A percentile compares a stretch with the other conserved stretches of the same genome.
These are phyloP conservation scores for Diabrotica undecimpunctata DNA, from an alignment of 1,140 invertebrate genomes.

Conservation along the genomic window DNA sequence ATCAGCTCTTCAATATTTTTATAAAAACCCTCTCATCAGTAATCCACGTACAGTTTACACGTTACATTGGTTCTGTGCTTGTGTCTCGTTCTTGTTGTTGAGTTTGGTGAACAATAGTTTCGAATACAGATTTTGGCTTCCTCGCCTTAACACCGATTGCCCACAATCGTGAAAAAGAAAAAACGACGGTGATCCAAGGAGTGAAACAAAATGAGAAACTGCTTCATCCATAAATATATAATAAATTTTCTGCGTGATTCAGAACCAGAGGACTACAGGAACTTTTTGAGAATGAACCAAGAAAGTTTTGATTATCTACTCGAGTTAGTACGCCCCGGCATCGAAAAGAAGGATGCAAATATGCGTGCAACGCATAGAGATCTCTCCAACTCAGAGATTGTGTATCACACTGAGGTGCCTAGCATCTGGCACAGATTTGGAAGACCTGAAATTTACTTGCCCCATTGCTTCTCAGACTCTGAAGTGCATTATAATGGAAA, in stretches of 20 bases:
- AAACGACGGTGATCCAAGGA: conserved; percentile 13
- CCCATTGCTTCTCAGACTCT: conserved; percentile 7
- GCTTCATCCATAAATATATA: conserved; percentile 13
- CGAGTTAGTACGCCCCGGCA: neutral
- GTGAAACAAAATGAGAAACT: conserved; percentile 13
- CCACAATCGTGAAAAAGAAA: conserved; percentile 1
- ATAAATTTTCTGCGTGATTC: conserved; percentile 6
- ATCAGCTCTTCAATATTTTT: too few relatives aligned
- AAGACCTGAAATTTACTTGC: too few relatives aligned
- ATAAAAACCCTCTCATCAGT: too few relatives aligned
- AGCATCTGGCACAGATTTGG: conserved; percentile 31
- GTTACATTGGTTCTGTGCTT: too few relatives aligned
- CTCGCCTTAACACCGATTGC: neutral
- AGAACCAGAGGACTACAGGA: conserved; percentile 26
- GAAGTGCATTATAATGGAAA: conserved; percentile 9
- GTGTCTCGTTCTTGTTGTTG: too few relatives aligned
- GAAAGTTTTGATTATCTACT: neutral
- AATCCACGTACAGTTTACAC: too few relatives aligned
- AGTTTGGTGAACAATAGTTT: neutral
- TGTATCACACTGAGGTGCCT: conserved; percentile 33
- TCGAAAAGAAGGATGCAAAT: too few relatives aligned
- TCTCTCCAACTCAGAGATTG: conserved; percentile 27
- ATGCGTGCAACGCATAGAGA: conserved; percentile 33
- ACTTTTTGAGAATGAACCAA: conserved; percentile 7
- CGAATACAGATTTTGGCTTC: neutral